A percentile compares a stretch with the other conserved stretches of the same genome.
Conservation (phyloP, 1,140 invertebrate species). For the Euura lappo region DNA sequence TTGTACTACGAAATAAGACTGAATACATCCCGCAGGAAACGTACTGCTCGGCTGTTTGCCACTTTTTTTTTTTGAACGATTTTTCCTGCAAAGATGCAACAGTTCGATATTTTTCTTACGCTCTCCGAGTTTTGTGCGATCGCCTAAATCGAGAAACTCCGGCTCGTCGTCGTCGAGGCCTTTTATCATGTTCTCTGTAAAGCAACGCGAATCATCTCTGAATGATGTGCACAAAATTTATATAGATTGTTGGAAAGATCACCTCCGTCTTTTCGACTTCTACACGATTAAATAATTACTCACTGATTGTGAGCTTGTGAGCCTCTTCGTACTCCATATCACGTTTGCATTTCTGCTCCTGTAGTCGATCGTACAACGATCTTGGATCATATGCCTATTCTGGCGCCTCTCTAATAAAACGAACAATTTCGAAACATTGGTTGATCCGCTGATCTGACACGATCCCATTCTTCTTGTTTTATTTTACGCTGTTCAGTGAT, state of each 20-base stretch:
- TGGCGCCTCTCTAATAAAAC: conserved; percentile 73
- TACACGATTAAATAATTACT: conserved; percentile 38
- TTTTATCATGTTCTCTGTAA: conserved; percentile 91
- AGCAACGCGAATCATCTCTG: conserved; percentile 16
- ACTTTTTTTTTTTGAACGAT: conserved; percentile 72
- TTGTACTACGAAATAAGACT: too few species aligned
- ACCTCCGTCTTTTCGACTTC: too few species aligned
- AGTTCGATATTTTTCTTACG: conserved; percentile 76
- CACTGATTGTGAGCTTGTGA: conserved; percentile 89
- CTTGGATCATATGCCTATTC: conserved; percentile 83
- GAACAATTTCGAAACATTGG: conserved; percentile 59
- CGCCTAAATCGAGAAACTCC: conserved; percentile 89
- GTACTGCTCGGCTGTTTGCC: conserved; percentile 60
- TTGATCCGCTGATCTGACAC: conserved; percentile 85
- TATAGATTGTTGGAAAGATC: not conserved
- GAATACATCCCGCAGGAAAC: conserved; percentile 18
- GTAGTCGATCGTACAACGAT: conserved; percentile 85
- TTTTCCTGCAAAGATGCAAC: conserved; percentile 82
- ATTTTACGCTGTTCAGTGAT: conserved; percentile 77
- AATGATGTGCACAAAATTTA: conserved; percentile 15
- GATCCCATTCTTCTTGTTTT: conserved; percentile 94
- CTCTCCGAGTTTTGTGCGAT: conserved; percentile 82
- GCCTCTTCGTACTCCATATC: conserved; percentile 91
- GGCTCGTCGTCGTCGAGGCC: conserved; percentile 95
- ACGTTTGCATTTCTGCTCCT: conserved; percentile 90